Percentiles rank a stretch among this genome's conserved stretches.
Conservation (phyloP, 30 jellyfish, hydroid and myxozoan genomes). For the Hydractinia symbiolongicarpus region DNA sequence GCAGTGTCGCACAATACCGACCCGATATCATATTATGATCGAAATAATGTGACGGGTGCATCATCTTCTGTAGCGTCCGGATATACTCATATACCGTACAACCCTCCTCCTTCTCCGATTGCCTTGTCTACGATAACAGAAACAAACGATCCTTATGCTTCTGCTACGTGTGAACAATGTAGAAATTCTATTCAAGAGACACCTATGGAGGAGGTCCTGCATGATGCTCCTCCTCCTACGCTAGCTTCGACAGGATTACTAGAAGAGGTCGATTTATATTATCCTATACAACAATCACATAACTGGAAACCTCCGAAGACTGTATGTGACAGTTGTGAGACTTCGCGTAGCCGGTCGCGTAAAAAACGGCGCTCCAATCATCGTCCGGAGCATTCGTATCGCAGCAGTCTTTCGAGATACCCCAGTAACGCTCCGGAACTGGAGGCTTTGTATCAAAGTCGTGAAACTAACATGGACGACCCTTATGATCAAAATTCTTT, state of each 20-base stretch:
- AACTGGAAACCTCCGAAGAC: background rate
- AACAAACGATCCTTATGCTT: conserved; percentile 10
- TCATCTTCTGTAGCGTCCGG: conserved; percentile 60
- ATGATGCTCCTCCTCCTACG: conserved; percentile 32
- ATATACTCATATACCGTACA: conserved; percentile 67
- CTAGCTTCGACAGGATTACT: conserved; percentile 35
- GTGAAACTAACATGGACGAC: background rate
- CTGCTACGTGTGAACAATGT: conserved; percentile 31
- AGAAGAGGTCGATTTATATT: conserved; percentile 1
- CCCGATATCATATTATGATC: conserved; percentile 49
- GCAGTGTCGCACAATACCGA: conserved; percentile 46
- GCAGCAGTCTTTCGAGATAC: background rate
- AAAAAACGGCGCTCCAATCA: conserved; percentile 33
- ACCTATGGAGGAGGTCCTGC: conserved; percentile 53
- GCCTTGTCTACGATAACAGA: conserved; percentile 69
- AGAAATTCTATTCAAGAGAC: conserved; percentile 42
- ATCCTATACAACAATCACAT: background rate
- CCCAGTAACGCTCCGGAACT: conserved; percentile 4
- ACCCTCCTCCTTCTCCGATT: conserved; percentile 95
- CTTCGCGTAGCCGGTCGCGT: conserved; percentile 34
- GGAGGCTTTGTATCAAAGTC: background rate
- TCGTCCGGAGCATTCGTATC: conserved; percentile 5
- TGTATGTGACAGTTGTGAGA: background rate
- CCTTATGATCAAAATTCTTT: conserved; percentile 17
- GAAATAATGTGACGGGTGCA: conserved; percentile 69